Evolutionary conservation across 1,140 invertebrate species (phyloP), one percentile per base, ranked within the genome.

Genomic region (Hycleus phaleratus): DNA sequence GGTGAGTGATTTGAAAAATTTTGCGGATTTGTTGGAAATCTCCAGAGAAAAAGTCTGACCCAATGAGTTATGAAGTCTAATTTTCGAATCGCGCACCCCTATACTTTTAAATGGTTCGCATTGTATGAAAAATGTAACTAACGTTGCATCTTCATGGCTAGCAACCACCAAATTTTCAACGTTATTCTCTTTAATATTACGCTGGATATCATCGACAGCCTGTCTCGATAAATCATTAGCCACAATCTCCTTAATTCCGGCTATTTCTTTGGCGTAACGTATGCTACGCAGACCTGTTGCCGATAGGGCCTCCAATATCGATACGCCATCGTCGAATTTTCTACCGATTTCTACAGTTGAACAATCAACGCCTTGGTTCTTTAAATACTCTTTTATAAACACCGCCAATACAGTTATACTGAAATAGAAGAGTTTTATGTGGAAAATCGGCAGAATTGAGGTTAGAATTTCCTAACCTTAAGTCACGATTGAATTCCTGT

Each of bases 401-500:
- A 79, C 72, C 60, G 76, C 80, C 11, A 86, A 62, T 2, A 83
- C 84, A 3, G 81, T 76, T 65, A 87, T 80, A 73, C 84, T 78
- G 49, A 26, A 64, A 60, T 45, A 44, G 10, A 51, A 48, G 39
- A 42, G 48, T 43, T 32, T 32, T 32, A 5, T 32, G 18, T 12
- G 12, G 44, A 62, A 63, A 51, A 59, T 45, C 43, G n/a, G 40
- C 9, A 11, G 26, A 56, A 8, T 42, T 11, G 45, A 52, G 4
- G 25, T 52, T 72, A 64, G 47, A 67, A 40, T 48, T 32, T 32
- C 42, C 25, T 56, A 80, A 87, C 79, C 87, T 95, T n/a, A 98
- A 74, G 78, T 98, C 95, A 67, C 95, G 79, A 71, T 98, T 98
- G 68, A 98, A 97, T 75, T 97, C 91, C 75, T 98, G 95, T 11